Evolutionary conservation across 1,140 invertebrate genomes (phyloP).

Genomic region (Nebria ingens): DNA sequence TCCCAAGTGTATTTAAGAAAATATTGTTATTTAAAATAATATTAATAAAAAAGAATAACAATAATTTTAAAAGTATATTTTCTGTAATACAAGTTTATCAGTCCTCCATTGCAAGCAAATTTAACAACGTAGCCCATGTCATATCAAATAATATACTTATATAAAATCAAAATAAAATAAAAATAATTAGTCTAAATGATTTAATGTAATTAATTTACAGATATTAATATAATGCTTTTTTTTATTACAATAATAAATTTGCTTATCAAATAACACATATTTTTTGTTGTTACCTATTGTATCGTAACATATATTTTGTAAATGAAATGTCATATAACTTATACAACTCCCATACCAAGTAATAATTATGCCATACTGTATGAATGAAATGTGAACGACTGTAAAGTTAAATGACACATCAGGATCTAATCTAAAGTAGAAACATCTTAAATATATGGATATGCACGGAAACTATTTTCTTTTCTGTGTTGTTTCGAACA

Average conservation of each 20-base stretch:
- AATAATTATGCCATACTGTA: background rate
- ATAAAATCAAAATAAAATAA: background rate
- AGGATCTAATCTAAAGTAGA: background rate
- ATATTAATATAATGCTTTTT: background rate
- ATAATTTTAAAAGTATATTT: too few species aligned
- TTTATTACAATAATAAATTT: constrained; percentile 10
- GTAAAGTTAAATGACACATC: background rate
- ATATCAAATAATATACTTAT: background rate
- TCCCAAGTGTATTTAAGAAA: too few species aligned
- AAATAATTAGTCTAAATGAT: constrained; percentile 1
- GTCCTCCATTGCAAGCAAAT: too few species aligned
- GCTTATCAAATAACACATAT: background rate
- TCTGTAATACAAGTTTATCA: too few species aligned
- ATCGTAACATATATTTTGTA: constrained; percentile 1
- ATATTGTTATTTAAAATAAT: too few species aligned
- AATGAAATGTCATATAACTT: constrained; percentile 1
- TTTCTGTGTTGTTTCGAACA: too few species aligned
- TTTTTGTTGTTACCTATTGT: background rate
- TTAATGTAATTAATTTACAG: constrained; percentile 7
- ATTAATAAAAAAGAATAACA: too few species aligned
- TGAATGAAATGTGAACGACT: background rate
- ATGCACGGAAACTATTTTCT: constrained; percentile 1
- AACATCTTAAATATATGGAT: background rate
- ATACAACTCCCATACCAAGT: background rate
- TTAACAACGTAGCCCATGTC: background rate